Conservation (phyloP, 2,113 vertebrate species). For the Sclerurus mexicanus region DNA sequence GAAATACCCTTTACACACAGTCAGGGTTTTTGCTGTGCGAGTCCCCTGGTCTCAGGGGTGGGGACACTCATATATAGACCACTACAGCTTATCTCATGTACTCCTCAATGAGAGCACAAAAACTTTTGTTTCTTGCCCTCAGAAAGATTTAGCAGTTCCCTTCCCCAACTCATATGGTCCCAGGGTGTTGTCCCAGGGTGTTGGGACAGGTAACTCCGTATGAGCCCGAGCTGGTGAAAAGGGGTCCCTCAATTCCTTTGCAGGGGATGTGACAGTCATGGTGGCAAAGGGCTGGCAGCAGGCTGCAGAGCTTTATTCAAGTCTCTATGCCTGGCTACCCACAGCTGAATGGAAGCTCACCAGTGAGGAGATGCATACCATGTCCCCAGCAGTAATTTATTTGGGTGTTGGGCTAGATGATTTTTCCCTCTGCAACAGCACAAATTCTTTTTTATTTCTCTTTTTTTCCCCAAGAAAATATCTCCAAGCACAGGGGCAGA, state of each 20-base stretch:
- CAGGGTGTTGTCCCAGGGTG: not conserved
- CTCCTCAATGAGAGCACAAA: not conserved
- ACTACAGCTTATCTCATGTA: not conserved
- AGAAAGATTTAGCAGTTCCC: not conserved
- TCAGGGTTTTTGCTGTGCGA: accelerated
- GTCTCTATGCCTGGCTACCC: not conserved
- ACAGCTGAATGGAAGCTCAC: not conserved
- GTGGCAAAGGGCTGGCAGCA: not conserved
- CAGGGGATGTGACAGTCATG: not conserved
- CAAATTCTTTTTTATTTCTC: accelerated
- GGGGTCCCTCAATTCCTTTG: not conserved
- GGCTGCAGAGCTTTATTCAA: not conserved
- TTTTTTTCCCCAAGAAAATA: not conserved
- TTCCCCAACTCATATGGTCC: not conserved
- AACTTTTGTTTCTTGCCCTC: not conserved
- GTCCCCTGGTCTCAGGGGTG: not conserved
- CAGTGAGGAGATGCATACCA: accelerated
- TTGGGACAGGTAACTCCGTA: not conserved
- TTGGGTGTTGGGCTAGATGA: not conserved
- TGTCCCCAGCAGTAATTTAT: not conserved
- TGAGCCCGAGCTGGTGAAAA: not conserved
- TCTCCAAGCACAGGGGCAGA: not conserved
- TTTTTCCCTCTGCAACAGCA: not conserved
- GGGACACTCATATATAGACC: not conserved
- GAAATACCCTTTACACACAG: not conserved